A percentile compares a stretch with the other conserved stretches of the same genome.
These are phyloP conservation scores for Jordanella pulchra DNA, from an alignment of 2,797 vertebrate species.

Conservation along the genomic window DNA sequence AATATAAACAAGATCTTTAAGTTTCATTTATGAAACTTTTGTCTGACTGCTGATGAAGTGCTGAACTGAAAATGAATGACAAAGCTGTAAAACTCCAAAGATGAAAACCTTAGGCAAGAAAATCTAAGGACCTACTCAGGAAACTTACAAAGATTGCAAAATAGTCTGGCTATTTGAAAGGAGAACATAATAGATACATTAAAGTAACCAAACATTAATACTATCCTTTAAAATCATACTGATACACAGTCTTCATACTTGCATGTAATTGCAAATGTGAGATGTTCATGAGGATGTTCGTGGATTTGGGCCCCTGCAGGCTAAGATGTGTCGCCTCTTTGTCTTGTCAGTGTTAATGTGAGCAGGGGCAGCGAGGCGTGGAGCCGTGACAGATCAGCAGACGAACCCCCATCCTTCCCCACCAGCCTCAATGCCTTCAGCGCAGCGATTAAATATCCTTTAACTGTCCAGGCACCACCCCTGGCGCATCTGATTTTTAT, in stretches of 20 bases:
- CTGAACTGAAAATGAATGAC: neutral
- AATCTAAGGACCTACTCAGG: neutral
- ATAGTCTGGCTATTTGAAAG: neutral
- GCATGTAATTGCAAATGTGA: constrained; percentile 29
- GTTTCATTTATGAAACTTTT: too few relatives aligned
- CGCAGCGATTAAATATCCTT: constrained; percentile 55
- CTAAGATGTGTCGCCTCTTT: constrained; percentile 76
- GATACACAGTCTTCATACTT: neutral
- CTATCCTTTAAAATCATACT: neutral
- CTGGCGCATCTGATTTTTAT: constrained; percentile 67
- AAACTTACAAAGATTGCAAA: neutral
- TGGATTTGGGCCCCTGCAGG: constrained; percentile 59
- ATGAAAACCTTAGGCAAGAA: neutral
- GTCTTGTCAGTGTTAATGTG: constrained; percentile 81
- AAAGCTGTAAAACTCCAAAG: neutral
- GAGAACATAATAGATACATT: neutral
- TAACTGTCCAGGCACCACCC: constrained; percentile 55
- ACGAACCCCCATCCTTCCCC: constrained; percentile 47
- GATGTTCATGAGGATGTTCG: constrained; percentile 41
- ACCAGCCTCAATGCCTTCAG: constrained; percentile 24
- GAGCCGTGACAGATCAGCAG: constrained; percentile 74
- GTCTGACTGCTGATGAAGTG: too few relatives aligned
- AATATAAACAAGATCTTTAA: too few relatives aligned
- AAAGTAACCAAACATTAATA: neutral
- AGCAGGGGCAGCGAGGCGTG: constrained; percentile 75